Evolutionary conservation across 2,113 vertebrate genomes (phyloP).

Genomic region (western clawed frog (Xenopus tropicalis)): UCB_Xtro_10.0 CM004451.2:20154001-20154500

Average conservation of each 20-base stretch:
- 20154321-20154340: constrained; percentile 65
- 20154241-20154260: constrained; percentile 49
- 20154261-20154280: constrained; percentile 82
- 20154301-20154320: constrained; percentile 92
- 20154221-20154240: constrained; percentile 69
- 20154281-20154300: constrained; percentile 73
- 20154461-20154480: constrained; percentile 89
- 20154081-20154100: constrained; percentile 99
- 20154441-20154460: constrained; percentile 90
- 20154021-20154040: constrained; percentile 80
- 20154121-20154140: constrained; percentile 98
- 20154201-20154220: constrained; percentile 82
- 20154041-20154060: constrained; percentile 93
- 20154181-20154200: constrained; percentile 83
- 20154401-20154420: constrained; percentile 76
- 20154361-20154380: constrained; percentile 81
- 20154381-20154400: constrained; percentile 94
- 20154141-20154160: constrained; percentile 43
- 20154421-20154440: constrained; percentile 37
- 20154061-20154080: constrained; percentile 98
- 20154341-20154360: constrained; percentile 61
- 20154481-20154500: constrained; percentile 63
- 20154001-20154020: constrained; percentile 84
- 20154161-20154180: constrained; percentile 97
- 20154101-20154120: constrained; percentile 99